Percentiles rank a stretch among this genome's conserved stretches.
Evolutionary conservation across 2,888 invertebrate species (phyloP).

Genomic region (Lycocerus yunnanus): DNA sequence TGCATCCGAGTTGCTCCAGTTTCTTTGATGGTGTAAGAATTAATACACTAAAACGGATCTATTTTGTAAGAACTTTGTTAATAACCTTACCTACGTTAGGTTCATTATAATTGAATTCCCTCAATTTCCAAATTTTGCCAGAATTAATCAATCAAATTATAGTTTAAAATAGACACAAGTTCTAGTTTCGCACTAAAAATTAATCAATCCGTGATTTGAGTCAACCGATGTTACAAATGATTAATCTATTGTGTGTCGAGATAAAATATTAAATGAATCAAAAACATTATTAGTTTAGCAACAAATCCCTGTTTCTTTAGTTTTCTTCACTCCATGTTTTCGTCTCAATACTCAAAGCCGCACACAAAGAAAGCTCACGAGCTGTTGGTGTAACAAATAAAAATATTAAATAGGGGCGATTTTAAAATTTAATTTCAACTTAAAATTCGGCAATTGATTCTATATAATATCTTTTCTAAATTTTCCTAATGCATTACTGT

Average conservation of each 20-base stretch:
- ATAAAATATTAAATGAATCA: not conserved
- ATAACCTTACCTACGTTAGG: not conserved
- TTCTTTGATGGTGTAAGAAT: not conserved
- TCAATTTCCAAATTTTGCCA: not conserved
- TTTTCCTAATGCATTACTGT: not conserved
- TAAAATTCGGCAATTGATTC: not conserved
- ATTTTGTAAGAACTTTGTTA: not conserved
- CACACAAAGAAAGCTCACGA: not conserved
- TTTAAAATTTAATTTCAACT: too few species aligned
- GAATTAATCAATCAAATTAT: not conserved
- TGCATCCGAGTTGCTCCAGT: not conserved
- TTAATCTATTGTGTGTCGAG: not conserved
- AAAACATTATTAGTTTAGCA: not conserved
- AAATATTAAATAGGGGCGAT: too few species aligned
- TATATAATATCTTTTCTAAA: not conserved
- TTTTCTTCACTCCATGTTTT: not conserved
- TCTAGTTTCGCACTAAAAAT: not conserved
- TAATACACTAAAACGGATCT: not conserved
- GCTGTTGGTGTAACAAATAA: not conserved
- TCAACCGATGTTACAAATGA: not conserved
- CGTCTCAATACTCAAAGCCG: not conserved
- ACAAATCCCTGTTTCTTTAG: not conserved
- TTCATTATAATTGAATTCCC: not conserved
- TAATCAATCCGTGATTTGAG: not conserved
- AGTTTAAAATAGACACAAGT: not conserved